Evolutionary conservation across 2,797 vertebrate species (phyloP), one percentile per base, ranked within the genome.

Genomic region (Austrolebias charrua): DNA sequence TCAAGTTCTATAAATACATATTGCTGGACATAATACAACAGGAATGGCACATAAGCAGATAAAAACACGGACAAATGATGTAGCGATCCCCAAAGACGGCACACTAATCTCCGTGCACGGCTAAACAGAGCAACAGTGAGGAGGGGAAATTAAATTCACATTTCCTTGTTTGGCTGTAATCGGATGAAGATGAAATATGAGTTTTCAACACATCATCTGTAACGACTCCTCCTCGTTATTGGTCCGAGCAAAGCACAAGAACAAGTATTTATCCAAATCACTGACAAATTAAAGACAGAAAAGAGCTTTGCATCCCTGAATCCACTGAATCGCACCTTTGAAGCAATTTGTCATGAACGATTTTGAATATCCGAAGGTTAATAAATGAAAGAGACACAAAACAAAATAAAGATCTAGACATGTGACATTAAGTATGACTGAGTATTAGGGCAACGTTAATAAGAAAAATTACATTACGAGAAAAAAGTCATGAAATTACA

Each of bases 1-100:
- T 43, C 49, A 53, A 4, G 3, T 58, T 33, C 78, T 75, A 77
- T 85, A 87, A 90, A 90, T 84, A 74, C 64, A 63, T 57, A 89
- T 76, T 28, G 47, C 52, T 13, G 58, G 9, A 63, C 42, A 44
- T 63, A 18, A 58, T 58, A 69, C 5, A 18, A 65, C 24, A 65
- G 64, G 46, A 60, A 53, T n/a, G 45, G 45, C 61, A 46, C 68
- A 1, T 58, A 81, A 80, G 80, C 73, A 73, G 49, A 75, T 79
- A 71, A 84, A 69, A 75, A 51, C 35, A 1, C 1, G 59, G 76
- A 88, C 68, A 60, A 60, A 86, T 63, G 61, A 75, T 63, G 20
- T 24, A 43, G 76, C 66, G 19, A 71, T 47, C 47, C 5, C 16
- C 4, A 54, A 61, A 35, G 71, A 67, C 73, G 33, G 43, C 9